These are phyloP conservation scores for Cromileptes altivelis DNA, from an alignment of 2,113 vertebrate genomes.

Conservation along the genomic window DNA sequence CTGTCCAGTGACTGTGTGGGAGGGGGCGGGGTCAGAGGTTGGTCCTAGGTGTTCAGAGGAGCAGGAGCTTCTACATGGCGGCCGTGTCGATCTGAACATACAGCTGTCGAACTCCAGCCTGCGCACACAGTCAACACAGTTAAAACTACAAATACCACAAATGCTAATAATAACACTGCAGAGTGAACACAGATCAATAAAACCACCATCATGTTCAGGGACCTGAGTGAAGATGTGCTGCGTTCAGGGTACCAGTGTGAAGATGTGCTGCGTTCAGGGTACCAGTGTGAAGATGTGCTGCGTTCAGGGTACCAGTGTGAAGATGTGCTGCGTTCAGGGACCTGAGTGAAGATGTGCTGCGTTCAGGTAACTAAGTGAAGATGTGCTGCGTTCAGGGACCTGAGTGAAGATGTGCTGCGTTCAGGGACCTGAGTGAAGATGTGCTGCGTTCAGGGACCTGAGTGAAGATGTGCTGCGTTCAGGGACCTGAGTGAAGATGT, in stretches of 20 bases:
- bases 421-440: slow-evolving; percentile 96
- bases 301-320: no score
- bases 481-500: slow-evolving; percentile 97
- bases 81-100: slow-evolving; percentile 96
- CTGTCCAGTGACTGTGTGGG: slow-evolving; percentile 46
- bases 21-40: slow-evolving; percentile 68
- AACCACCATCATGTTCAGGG: neutral
- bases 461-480: slow-evolving; percentile 41
- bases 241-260: neutral
- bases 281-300: neutral
- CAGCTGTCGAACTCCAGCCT: slow-evolving; percentile 96
- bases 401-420: slow-evolving; percentile 32
- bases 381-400: slow-evolving; percentile 90
- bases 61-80: slow-evolving; percentile 87
- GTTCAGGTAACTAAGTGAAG: slow-evolving; percentile 90
- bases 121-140: slow-evolving; percentile 1
- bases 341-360: slow-evolving; percentile 28
- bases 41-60: slow-evolving; percentile 83
- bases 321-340: slow-evolving; percentile 83
- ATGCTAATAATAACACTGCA: neutral
- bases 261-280: neutral
- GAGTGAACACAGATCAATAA: no score
- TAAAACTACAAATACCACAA: neutral
- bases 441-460: slow-evolving; percentile 80
- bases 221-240: neutral